Percentiles rank a stretch among this genome's conserved stretches.
Conservation (phyloP, 1,140 invertebrate species). For the Formica selysi region DNA sequence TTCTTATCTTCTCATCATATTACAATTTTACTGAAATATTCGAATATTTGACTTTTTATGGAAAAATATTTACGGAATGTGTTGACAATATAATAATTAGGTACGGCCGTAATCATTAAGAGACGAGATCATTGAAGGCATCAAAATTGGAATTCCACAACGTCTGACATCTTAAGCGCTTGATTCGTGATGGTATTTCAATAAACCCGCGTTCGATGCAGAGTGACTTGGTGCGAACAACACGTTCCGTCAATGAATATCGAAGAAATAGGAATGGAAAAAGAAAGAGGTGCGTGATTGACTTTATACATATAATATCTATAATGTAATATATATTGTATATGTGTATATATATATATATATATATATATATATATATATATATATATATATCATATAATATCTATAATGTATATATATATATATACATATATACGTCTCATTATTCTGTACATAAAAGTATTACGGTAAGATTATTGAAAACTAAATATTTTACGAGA, state of each 20-base stretch:
- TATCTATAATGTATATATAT: too few species aligned
- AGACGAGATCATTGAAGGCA: conserved; percentile 54
- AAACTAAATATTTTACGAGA: too few species aligned
- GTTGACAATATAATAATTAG: conserved; percentile 72
- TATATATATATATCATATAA: too few species aligned
- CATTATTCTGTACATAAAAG: too few species aligned
- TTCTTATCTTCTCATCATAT: background rate
- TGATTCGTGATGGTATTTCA: conserved; percentile 78
- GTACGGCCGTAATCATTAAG: conserved; percentile 64
- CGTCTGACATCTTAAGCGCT: conserved; percentile 65
- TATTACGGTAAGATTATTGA: too few species aligned
- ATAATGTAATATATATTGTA: background rate
- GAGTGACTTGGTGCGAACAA: conserved; percentile 46
- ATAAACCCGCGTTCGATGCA: conserved; percentile 66
- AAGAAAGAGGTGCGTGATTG: too few species aligned
- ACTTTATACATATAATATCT: too few species aligned
- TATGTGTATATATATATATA: background rate
- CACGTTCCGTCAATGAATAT: conserved; percentile 34
- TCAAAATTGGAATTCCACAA: conserved; percentile 78
- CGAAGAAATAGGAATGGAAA: background rate
- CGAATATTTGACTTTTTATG: conserved; percentile 32
- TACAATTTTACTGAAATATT: conserved; percentile 1
- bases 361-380: too few species aligned
- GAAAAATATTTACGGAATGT: conserved; percentile 57
- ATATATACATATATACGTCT: too few species aligned